Conservation (phyloP, 2,888 invertebrate genomes). For the Flexamia atlantica region DNA sequence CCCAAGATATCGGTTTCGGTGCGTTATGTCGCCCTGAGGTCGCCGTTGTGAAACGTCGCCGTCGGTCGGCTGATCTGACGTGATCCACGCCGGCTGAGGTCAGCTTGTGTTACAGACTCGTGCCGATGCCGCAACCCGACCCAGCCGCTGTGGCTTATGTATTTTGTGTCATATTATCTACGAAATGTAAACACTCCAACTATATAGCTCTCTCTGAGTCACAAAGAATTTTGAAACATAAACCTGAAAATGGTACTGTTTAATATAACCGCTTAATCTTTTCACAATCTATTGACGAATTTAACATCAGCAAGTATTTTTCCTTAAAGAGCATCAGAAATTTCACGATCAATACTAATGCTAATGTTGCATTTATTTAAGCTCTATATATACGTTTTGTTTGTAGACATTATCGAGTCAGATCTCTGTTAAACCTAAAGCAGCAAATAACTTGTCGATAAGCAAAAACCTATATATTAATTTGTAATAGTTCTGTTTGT, state of each 20-base stretch:
- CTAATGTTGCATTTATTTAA: no score
- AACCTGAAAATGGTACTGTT: not conserved
- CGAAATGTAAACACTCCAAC: conserved; percentile 24
- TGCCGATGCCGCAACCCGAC: conserved; percentile 38
- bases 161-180: conserved; percentile 51
- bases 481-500: no score
- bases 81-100: conserved; percentile 48
- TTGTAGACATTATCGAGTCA: no score
- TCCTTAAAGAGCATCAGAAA: no score
- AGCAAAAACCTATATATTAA: no score
- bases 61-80: conserved; percentile 26
- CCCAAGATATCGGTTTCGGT: not conserved
- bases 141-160: conserved; percentile 29
- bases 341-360: no score
- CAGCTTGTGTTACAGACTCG: conserved; percentile 44
- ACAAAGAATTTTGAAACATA: not conserved
- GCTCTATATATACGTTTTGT: no score
- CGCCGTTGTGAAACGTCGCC: conserved; percentile 29
- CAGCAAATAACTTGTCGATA: no score
- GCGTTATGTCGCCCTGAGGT: not conserved
- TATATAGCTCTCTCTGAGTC: conserved; percentile 5
- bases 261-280: no score
- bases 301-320: no score
- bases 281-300: no score
- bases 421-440: no score